Percentiles rank a stretch among this genome's conserved stretches.
Conservation (phyloP, 2,888 invertebrate genomes). For the Noctuana brunneofusca region DNA sequence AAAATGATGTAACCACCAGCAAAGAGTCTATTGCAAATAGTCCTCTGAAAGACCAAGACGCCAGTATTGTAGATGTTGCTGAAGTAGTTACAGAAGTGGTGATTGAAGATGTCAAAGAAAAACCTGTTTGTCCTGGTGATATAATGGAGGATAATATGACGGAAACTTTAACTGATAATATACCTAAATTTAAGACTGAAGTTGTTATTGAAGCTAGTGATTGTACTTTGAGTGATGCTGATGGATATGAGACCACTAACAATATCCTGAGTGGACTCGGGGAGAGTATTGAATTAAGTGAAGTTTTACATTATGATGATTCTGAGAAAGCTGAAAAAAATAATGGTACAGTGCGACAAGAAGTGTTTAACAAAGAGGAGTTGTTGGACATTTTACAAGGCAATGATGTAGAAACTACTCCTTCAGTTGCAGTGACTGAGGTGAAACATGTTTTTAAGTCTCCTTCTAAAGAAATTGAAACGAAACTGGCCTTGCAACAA, state of each 20-base stretch:
- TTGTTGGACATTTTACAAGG: slow-evolving; percentile 74
- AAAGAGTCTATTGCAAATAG: background rate
- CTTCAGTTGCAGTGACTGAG: slow-evolving; percentile 39
- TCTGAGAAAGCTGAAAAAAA: slow-evolving; percentile 66
- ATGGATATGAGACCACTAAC: slow-evolving; percentile 50
- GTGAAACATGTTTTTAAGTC: slow-evolving; percentile 39
- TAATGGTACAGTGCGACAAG: slow-evolving; percentile 60
- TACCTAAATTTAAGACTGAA: slow-evolving; percentile 65
- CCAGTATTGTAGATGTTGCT: background rate
- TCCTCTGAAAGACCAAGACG: background rate
- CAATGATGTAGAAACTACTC: slow-evolving; percentile 57
- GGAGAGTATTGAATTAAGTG: slow-evolving; percentile 70
- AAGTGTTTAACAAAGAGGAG: slow-evolving; percentile 77
- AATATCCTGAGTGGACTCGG: slow-evolving; percentile 66
- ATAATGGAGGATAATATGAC: slow-evolving; percentile 42
- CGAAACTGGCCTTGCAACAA: slow-evolving; percentile 68
- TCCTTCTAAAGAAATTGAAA: slow-evolving; percentile 52
- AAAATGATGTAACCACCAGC: slow-evolving; percentile 1
- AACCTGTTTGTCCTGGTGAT: slow-evolving; percentile 35
- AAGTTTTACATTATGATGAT: slow-evolving; percentile 64
- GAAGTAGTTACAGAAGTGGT: slow-evolving; percentile 36
- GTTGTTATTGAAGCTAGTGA: slow-evolving; percentile 68
- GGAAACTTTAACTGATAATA: slow-evolving; percentile 39
- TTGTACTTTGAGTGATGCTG: slow-evolving; percentile 34
- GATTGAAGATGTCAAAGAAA: slow-evolving; percentile 39